Evolutionary conservation across 2,888 invertebrate species (phyloP), one percentile per base, ranked within the genome.

Genomic region (Limnephilus rhombicus): DNA sequence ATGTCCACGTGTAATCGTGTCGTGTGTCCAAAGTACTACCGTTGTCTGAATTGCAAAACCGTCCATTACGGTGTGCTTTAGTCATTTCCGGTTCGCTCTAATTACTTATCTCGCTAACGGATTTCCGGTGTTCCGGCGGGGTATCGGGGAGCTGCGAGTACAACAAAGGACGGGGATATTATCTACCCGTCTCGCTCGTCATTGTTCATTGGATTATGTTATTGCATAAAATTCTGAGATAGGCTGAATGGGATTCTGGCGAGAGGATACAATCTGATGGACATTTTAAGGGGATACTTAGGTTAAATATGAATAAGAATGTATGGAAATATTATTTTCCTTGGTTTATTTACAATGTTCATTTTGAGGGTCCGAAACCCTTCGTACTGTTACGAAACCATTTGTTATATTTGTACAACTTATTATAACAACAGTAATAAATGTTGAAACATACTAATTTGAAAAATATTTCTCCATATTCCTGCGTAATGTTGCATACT

Each of bases 101-200:
- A 86, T 86, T 86, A 86, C 49, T 86, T 86, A 86, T 86, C 86
- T 45, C 45, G 45, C 86, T 37, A 45, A 37, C 41, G 86, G 45
- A 86, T 29, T 49, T 86, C 86, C 86, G 86, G 86, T 11, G 41
- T 49, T n/a, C 68, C n/a, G 68, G 68, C 68, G 68, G 68, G 68
- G 68, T 68, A 68, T 68, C 68, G 68, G n/a, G 68, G 24, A n/a
- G 24, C 24, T 49, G 49, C 49, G 49, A 49, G 15, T 68, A 68
- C 24, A 68, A 68, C 68, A 68, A 68, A 68, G 68, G 68, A 68
- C 68, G n/a, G 68, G 68, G 0, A 68, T 68, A 24, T 24, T 68
- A 15, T 68, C 53, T 68, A 68, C 68, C 68, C 68, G n/a, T 24
- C 82, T 31, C 31, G 4, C 34, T 82, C 18, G 82, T 82, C 31